phyloP scores from a whole-genome alignment of 2,797 vertebrate species.

The Propithecus deckenii region DNA sequence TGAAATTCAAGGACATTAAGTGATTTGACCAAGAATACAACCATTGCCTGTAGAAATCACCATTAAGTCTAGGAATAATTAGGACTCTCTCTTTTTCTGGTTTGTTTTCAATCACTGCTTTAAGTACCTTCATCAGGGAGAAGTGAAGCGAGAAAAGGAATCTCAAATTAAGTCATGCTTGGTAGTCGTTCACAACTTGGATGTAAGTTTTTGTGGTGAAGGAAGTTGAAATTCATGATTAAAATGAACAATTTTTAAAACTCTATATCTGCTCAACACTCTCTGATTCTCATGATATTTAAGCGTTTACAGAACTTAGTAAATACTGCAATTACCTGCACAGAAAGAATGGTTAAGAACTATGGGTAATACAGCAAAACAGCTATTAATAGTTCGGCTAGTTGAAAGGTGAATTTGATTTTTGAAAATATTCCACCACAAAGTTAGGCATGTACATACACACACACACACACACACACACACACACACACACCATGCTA shows the following conservation, averaged over 20 bases:
- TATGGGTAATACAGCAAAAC: neutral
- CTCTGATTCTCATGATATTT: neutral
- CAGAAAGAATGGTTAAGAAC: neutral
- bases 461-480: neutral
- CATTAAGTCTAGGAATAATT: neutral
- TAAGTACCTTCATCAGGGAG: neutral
- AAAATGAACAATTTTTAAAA: neutral
- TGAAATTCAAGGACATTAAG: neutral
- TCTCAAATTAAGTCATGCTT: neutral
- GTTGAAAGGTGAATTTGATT: neutral
- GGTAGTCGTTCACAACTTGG: neutral
- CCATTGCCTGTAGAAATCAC: neutral
- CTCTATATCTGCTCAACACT: neutral
- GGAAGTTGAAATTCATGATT: neutral
- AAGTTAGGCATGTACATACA: neutral
- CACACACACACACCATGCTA: neutral
- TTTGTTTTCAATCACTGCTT: neutral
- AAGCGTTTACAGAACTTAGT: neutral
- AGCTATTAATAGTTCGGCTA: neutral
- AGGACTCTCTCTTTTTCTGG: neutral
- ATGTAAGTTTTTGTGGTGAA: neutral
- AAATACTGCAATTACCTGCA: neutral
- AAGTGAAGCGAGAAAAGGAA: neutral
- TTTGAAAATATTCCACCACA: constrained; percentile 37
- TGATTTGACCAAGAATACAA: neutral